Base-by-base conservation (phyloP, 2,888 invertebrate species). In the Parnassius mnemosyne region DNA sequence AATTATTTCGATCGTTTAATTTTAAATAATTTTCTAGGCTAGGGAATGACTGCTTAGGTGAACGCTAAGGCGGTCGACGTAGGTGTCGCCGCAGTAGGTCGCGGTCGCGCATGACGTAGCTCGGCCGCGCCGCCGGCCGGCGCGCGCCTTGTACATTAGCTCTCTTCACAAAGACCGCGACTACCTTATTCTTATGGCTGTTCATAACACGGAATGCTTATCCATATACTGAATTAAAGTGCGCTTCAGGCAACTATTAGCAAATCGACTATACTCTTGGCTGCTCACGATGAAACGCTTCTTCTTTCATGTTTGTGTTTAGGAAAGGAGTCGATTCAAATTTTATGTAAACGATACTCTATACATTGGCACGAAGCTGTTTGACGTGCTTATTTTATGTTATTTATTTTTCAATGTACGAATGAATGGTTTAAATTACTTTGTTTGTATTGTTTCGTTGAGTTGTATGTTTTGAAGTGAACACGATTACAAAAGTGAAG, bases 171-270 rank as follows among this genome's bases (percentile, higher is more conserved):
- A 73, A 79, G 78, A 81, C 68, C 79, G 63, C 54, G 58, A 58
- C 77, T 79, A 79, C 75, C 72, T 81, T 79, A 79, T 68, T 81
- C 80, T 78, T 80, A 80, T 89, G 88, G 88, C 89, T 88, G 88
- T 80, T 89, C 84, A 87, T 88, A 74, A 87, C 89, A 90, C 89
- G 84, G 87, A 89, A 90, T 89, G 90, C 90, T 89, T 89, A 83
- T 81, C 73, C 72, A 72, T 73, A 83, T 85, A 83, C 82, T 80
- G 80, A 84, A 73, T 83, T 83, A 77, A 80, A 80, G 83, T 84
- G 77, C 80, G 89, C 89, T 89, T 90, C 80, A 83, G 82, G 85
- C 79, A 86, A 89, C 87, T 90, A 89, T 89, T 89, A 89, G 89
- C 83, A 84, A 78, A 78, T 89, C 87, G 88, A 85, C 83, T 87